phyloP scores from a whole-genome alignment of 2,797 vertebrate species.

The Paedocypris micromegethes region DNA sequence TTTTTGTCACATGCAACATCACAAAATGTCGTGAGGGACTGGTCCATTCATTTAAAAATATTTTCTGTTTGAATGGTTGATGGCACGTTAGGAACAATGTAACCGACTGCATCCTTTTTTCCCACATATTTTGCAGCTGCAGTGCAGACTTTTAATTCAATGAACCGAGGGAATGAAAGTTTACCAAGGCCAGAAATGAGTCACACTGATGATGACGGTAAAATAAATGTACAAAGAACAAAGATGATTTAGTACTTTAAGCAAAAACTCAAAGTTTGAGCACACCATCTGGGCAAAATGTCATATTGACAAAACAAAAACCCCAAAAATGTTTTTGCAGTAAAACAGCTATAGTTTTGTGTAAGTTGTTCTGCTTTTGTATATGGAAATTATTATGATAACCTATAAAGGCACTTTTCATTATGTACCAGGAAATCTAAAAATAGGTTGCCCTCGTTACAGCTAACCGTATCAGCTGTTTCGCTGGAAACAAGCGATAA shows the following conservation, averaged over 20 bases:
- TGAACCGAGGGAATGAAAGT: neutral
- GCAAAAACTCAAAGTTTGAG: neutral
- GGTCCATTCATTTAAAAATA: neutral
- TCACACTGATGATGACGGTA: constrained; percentile 21
- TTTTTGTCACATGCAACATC: too few species aligned
- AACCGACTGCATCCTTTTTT: constrained; percentile 1
- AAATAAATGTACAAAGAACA: constrained; percentile 9
- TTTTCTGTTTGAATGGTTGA: neutral
- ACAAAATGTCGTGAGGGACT: too few species aligned
- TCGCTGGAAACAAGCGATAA: constrained; percentile 54
- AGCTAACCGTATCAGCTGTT: constrained; percentile 44
- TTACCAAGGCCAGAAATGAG: constrained; percentile 30
- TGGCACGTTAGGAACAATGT: neutral
- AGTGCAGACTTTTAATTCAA: constrained; percentile 11
- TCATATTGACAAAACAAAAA: too few species aligned
- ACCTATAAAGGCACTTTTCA: constrained; percentile 38
- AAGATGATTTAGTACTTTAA: constrained; percentile 1
- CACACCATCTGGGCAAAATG: too few species aligned
- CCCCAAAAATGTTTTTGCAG: too few species aligned
- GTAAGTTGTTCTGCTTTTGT: neutral
- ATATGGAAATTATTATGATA: constrained; percentile 12
- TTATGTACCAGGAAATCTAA: constrained; percentile 57
- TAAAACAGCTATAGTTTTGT: neutral
- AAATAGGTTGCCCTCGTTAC: constrained; percentile 53
- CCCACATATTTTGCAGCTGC: neutral